Evolutionary conservation across 2,888 invertebrate species (phyloP).

Genomic region (Rhaphigaster nebulosa): DNA sequence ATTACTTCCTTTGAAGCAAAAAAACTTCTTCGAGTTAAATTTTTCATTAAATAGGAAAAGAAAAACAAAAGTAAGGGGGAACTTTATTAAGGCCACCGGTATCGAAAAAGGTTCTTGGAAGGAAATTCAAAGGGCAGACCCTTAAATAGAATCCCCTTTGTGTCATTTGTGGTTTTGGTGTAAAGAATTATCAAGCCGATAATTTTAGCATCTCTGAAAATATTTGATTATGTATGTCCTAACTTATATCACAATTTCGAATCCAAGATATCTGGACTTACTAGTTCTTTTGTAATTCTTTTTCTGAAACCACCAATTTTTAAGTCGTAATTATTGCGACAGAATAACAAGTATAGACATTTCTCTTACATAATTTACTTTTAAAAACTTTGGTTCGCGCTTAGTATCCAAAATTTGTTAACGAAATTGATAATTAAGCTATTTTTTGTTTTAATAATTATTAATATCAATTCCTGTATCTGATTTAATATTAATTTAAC

Average conservation of each 20-base stretch:
- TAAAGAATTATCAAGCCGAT: neutral
- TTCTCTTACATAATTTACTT: too few species aligned
- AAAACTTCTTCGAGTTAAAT: slow-evolving; percentile 2
- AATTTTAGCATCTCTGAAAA: neutral
- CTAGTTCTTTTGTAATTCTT: too few species aligned
- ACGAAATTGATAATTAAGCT: too few species aligned
- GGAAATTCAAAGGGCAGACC: neutral
- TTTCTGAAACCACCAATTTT: too few species aligned
- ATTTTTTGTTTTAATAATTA: too few species aligned
- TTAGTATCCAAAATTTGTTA: too few species aligned
- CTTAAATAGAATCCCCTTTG: neutral
- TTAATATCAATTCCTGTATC: too few species aligned
- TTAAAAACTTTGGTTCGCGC: too few species aligned
- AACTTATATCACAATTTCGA: neutral
- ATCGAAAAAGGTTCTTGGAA: neutral
- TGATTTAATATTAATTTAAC: too few species aligned
- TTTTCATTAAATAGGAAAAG: slow-evolving; percentile 5
- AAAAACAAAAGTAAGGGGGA: neutral
- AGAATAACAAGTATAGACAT: too few species aligned
- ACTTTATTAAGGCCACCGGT: neutral
- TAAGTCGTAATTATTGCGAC: too few species aligned
- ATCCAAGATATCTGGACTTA: too few species aligned
- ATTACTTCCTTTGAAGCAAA: neutral
- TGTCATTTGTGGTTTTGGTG: neutral
- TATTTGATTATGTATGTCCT: neutral